Conservation (phyloP, 2,888 invertebrate species). For the Agriopis leucophaearia region DNA sequence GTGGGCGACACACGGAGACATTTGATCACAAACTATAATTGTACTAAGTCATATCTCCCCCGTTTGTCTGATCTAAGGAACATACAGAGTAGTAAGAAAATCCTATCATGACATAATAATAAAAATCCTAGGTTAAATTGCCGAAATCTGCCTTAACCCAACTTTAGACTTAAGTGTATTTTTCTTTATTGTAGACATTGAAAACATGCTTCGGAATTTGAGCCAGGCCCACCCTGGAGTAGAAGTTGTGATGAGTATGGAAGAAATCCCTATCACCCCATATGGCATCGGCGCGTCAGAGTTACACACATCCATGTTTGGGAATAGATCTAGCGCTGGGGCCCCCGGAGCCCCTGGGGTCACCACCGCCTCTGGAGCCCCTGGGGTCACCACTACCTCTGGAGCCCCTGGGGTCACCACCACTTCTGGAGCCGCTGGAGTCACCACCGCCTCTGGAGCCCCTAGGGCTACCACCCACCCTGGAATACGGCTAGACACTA, state of each 20-base stretch:
- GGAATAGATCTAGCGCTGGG: neutral
- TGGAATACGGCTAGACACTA: no score
- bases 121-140: no score
- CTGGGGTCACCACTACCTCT: neutral
- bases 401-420: neutral
- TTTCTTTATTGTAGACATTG: constrained; percentile 47
- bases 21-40: no score
- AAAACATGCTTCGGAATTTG: constrained; percentile 66
- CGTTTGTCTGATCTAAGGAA: no score
- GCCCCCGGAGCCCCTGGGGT: neutral
- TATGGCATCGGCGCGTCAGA: no score
- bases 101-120: no score
- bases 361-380: neutral
- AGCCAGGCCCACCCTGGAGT: constrained; percentile 61
- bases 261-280: constrained; percentile 48
- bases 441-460: neutral
- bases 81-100: no score
- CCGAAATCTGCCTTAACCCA: no score
- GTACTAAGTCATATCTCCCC: no score
- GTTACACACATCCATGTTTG: neutral
- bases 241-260: constrained; percentile 75
- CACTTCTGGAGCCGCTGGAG: neutral
- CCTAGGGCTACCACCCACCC: neutral
- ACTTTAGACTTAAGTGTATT: neutral
- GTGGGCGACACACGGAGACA: no score